Conservation (phyloP, 30 jellyfish, hydroid and myxozoan species). For the Chironex yamaguchii region DNA sequence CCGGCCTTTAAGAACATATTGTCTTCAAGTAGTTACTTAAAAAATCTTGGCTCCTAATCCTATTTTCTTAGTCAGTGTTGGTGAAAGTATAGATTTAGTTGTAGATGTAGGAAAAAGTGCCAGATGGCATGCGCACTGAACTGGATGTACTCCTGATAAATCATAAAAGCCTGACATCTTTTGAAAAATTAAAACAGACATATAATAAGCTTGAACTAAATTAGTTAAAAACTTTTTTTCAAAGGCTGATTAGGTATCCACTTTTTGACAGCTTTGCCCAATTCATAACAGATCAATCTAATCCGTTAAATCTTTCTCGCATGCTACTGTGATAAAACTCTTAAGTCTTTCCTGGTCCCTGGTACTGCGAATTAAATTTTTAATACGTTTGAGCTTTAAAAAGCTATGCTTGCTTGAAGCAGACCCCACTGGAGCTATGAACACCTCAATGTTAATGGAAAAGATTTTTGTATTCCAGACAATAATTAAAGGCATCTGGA, state of each 20-base stretch:
- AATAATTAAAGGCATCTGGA: constrained; percentile 2
- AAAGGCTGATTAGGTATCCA: constrained; percentile 15
- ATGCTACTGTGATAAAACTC: constrained; percentile 21
- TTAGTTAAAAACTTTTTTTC: too few relatives aligned
- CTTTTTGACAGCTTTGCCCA: constrained; percentile 36
- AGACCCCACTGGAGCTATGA: constrained; percentile 26
- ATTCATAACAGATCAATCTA: not conserved
- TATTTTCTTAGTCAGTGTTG: too few relatives aligned
- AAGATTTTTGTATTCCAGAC: not conserved
- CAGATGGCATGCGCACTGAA: too few relatives aligned
- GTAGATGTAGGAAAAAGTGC: too few relatives aligned
- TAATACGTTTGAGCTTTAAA: constrained; percentile 40
- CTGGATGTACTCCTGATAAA: too few relatives aligned
- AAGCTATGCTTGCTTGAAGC: constrained; percentile 51
- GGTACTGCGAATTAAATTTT: constrained; percentile 20
- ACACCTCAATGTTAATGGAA: constrained; percentile 36
- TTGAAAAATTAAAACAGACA: too few relatives aligned
- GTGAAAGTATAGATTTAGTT: too few relatives aligned
- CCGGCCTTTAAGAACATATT: too few relatives aligned
- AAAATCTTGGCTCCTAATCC: too few relatives aligned
- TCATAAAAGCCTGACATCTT: too few relatives aligned
- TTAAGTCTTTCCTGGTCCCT: constrained; percentile 4
- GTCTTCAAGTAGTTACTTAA: too few relatives aligned
- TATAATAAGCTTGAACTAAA: too few relatives aligned
- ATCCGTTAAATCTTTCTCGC: constrained; percentile 50